Evolutionary conservation across 2,888 invertebrate genomes (phyloP).

Genomic region (Euphydryas editha): DNA sequence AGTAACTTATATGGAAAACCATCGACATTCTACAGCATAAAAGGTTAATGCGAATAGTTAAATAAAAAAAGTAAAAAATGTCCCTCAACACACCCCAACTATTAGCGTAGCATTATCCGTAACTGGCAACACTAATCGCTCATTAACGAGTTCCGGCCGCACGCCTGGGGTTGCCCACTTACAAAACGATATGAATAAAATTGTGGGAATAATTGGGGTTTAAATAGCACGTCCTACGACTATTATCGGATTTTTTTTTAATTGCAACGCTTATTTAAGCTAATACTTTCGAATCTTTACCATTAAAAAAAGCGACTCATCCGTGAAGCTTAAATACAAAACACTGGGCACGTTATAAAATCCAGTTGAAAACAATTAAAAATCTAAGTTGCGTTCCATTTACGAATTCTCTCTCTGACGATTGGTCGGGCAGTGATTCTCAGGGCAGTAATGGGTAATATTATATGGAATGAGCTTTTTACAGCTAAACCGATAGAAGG

Average conservation of each 20-base stretch:
- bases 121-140: constrained; percentile 82
- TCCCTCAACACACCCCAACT: constrained; percentile 63
- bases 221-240: constrained; percentile 39
- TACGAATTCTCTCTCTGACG: constrained; percentile 68
- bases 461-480: constrained; percentile 81
- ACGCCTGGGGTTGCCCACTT: constrained; percentile 46
- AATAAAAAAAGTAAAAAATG: constrained; percentile 30
- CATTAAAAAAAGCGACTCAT: constrained; percentile 13
- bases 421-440: constrained; percentile 77
- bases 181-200: constrained; percentile 45
- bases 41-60: constrained; percentile 22
- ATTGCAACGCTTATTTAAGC: constrained; percentile 30
- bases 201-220: constrained; percentile 56
- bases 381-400: constrained; percentile 75
- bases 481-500: constrained; percentile 78
- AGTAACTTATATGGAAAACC: constrained; percentile 10
- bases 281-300: constrained; percentile 1
- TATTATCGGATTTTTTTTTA: constrained; percentile 40
- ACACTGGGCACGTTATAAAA: constrained; percentile 53
- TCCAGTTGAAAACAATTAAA: constrained; percentile 75
- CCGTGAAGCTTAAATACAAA: constrained; percentile 32
- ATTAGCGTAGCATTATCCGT: constrained; percentile 76
- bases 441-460: constrained; percentile 81
- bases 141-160: constrained; percentile 74
- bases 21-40: constrained; percentile 15